Percentiles rank a stretch among this genome's conserved stretches.
Evolutionary conservation across 2,113 vertebrate species (phyloP).

Genomic region (Ornithorhynchus anatinus): DNA sequence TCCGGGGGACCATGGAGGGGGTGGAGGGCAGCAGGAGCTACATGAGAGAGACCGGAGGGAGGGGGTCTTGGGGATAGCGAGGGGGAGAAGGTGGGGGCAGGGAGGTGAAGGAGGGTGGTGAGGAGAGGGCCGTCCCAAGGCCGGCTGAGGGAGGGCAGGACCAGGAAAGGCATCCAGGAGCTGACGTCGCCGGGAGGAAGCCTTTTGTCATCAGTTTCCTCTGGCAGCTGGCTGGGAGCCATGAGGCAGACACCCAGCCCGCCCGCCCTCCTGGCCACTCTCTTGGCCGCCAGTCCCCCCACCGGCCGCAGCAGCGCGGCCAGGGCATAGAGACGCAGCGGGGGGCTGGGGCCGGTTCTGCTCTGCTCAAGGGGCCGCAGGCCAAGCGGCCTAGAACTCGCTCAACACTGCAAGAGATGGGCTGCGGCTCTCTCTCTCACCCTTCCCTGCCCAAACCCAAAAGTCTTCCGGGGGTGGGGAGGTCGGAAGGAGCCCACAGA

Average conservation of each 20-base stretch:
- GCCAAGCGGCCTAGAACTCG: too few relatives aligned
- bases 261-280: constrained; percentile 34
- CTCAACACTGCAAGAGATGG: too few relatives aligned
- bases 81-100: not conserved
- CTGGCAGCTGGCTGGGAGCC: constrained; percentile 70
- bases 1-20: too few relatives aligned
- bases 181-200: constrained; percentile 84
- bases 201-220: constrained; percentile 89
- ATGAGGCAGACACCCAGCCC: constrained; percentile 60
- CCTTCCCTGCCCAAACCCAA: too few relatives aligned
- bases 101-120: not conserved
- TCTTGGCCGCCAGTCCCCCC: not conserved
- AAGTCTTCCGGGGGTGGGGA: too few relatives aligned
- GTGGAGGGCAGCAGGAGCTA: too few relatives aligned
- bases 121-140: constrained; percentile 94
- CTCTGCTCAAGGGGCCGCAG: too few relatives aligned
- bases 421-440: too few relatives aligned
- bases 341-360: too few relatives aligned
- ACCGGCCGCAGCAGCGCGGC: not conserved
- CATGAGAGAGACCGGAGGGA: too few relatives aligned
- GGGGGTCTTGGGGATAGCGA: too few relatives aligned
- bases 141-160: constrained; percentile 52
- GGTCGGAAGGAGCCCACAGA: too few relatives aligned
- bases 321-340: not conserved
- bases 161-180: constrained; percentile 88